Evolutionary conservation across 1,140 invertebrate species (phyloP), one percentile per base, ranked within the genome.

Genomic region (Drosophila arizonae): DNA sequence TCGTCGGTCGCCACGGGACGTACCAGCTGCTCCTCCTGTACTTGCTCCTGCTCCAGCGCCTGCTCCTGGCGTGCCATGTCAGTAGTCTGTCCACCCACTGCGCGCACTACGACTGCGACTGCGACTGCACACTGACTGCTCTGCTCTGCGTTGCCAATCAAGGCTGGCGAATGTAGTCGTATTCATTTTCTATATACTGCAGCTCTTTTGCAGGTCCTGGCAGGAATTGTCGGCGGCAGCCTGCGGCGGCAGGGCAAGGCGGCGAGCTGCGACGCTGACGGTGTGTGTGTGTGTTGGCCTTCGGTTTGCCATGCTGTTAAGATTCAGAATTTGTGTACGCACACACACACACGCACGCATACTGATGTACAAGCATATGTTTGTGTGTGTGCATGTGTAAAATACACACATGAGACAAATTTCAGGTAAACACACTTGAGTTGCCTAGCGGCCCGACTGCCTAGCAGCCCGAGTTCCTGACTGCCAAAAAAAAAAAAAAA

Each of bases 351-450:
- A 46, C 33, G 39, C 10, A 33, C 28, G 28, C 6, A 33, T 33
- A 33, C 33, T 8, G 2, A 33, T 9, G 6, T 5, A 30, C 6
- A 30, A 5, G 6, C 9, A 36, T 4, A 13, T 8, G 17, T 17
- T 8, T 43, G 30, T 24, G 52, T 61, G 54, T 71, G 52, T 61
- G 54, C 72, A 63, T 65, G 64, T 82, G 73, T 70, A 65, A 76
- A 72, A 79, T 62, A 68, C 60, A 86, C 79, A 79, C 72, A 74
- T 66, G 79, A 87, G 82, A 88, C 79, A 82, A 77, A 87, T 87
- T 88, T 74, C 58, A 81, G 76, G 79, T 79, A 82, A 86, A 76
- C 73, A 81, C 54, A 65, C 60, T 74, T 61, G 33, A 55, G 72
- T 60, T 61, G 43, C 54, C 39, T 54, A 52, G 24, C 58, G 66